Evolutionary conservation across 2,113 vertebrate genomes (phyloP).

Genomic region (Tympanuchus pallidicinctus): DNA sequence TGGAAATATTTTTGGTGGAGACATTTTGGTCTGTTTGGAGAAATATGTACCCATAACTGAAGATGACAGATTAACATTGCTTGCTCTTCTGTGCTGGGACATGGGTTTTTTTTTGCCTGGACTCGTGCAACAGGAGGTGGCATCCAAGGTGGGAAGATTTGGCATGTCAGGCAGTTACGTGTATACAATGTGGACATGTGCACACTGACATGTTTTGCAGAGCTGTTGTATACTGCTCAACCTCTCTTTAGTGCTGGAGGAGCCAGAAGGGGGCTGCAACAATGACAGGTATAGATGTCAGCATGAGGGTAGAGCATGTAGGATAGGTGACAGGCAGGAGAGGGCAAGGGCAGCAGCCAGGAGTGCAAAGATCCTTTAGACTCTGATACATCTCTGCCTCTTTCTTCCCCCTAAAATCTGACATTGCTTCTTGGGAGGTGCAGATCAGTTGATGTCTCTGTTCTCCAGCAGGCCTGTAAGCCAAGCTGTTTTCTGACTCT

Average conservation of each 20-base stretch:
- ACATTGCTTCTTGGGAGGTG: background rate
- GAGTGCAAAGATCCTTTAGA: background rate
- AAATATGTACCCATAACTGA: background rate
- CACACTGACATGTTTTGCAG: background rate
- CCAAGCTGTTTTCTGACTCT: background rate
- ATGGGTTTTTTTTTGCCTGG: background rate
- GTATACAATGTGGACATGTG: background rate
- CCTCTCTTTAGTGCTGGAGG: background rate
- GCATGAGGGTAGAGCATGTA: fast-evolving
- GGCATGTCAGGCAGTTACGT: background rate
- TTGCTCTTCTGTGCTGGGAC: background rate
- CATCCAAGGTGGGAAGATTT: background rate
- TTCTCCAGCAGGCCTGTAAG: background rate
- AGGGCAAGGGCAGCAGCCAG: background rate
- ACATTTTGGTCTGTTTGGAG: background rate
- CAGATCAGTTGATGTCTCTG: background rate
- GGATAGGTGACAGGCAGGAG: background rate
- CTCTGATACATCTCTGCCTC: background rate
- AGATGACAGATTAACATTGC: background rate
- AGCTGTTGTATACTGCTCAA: background rate
- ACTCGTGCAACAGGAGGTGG: background rate
- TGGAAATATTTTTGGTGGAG: background rate
- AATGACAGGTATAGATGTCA: fast-evolving
- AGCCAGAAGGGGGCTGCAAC: background rate
- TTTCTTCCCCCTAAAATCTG: background rate